Percentiles rank a stretch among this genome's conserved stretches.
Evolutionary conservation across 1,140 invertebrate genomes (phyloP).

Genomic region (Hormaphis cornu): DNA sequence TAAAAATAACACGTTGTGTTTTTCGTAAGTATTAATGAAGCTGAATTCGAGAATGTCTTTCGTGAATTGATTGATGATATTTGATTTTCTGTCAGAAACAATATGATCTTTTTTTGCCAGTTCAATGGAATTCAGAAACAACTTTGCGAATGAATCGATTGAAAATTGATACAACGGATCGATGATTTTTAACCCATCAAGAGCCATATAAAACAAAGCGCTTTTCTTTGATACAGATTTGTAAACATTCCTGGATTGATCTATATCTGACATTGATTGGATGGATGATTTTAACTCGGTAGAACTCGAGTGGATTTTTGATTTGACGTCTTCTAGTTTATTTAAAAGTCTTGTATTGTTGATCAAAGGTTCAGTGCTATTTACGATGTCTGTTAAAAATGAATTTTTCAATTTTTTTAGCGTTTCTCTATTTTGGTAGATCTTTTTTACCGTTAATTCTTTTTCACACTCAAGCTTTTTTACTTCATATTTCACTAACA

Average conservation of each 20-base stretch:
- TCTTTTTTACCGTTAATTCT: not conserved
- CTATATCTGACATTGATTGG: not conserved
- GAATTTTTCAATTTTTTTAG: not conserved
- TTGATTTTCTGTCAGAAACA: not conserved
- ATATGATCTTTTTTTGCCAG: not conserved
- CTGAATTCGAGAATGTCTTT: constrained; percentile 8
- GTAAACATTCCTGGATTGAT: not conserved
- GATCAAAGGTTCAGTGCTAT: not conserved
- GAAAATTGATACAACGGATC: constrained; percentile 17
- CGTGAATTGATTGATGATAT: not conserved
- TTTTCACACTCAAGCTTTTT: not conserved
- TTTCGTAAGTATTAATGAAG: constrained; percentile 67
- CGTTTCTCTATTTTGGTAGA: not conserved
- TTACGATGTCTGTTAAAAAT: not conserved
- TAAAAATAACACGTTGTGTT: constrained; percentile 78
- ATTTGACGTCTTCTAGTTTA: not conserved
- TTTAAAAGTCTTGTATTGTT: not conserved
- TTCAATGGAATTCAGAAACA: not conserved
- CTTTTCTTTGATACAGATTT: not conserved
- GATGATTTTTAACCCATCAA: not conserved
- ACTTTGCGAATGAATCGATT: not conserved
- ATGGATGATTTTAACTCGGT: not conserved
- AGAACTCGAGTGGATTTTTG: not conserved
- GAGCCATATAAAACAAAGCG: not conserved
- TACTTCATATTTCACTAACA: not conserved